Conservation (phyloP, 2,113 vertebrate genomes). For the Brevimyrus niger region DNA sequence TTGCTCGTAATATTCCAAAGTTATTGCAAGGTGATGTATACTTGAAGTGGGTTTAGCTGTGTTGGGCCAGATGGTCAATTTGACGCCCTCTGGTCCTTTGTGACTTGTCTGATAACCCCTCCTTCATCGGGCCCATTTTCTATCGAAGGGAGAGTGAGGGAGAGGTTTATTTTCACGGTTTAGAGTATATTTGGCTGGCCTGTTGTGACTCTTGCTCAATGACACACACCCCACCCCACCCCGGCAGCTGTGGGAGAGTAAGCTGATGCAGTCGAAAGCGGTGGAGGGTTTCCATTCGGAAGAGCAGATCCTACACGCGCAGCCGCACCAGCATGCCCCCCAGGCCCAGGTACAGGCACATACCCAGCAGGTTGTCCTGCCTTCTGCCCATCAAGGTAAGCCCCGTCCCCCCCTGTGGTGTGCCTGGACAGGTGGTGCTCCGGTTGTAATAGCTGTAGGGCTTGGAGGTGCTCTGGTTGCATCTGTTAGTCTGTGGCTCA, state of each 20-base stretch:
- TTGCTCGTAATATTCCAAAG: neutral
- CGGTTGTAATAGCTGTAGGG: neutral
- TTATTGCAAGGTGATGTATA: neutral
- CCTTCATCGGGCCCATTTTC: neutral
- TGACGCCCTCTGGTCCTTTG: neutral
- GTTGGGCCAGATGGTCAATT: neutral
- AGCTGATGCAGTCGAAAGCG: conserved; percentile 93
- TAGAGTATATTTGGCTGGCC: neutral
- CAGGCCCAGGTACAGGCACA: conserved; percentile 59
- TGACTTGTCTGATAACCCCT: neutral
- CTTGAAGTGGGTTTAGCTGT: neutral
- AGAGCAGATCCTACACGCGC: conserved; percentile 78
- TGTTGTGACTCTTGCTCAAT: neutral
- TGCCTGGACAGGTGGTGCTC: neutral
- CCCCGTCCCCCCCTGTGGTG: conserved; percentile 28
- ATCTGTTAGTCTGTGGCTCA: neutral
- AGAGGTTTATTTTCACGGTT: neutral
- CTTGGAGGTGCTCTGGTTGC: neutral
- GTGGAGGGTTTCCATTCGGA: conserved; percentile 96
- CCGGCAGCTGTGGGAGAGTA: conserved; percentile 90
- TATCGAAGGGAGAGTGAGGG: neutral
- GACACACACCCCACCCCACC: neutral
- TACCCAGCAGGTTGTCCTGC: conserved; percentile 80
- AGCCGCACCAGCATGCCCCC: conserved; percentile 69
- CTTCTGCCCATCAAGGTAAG: conserved; percentile 84